A percentile compares a stretch with the other conserved stretches of the same genome.
phyloP scores from a whole-genome alignment of 1,140 invertebrate species.

The Drosophila gunungcola region DNA sequence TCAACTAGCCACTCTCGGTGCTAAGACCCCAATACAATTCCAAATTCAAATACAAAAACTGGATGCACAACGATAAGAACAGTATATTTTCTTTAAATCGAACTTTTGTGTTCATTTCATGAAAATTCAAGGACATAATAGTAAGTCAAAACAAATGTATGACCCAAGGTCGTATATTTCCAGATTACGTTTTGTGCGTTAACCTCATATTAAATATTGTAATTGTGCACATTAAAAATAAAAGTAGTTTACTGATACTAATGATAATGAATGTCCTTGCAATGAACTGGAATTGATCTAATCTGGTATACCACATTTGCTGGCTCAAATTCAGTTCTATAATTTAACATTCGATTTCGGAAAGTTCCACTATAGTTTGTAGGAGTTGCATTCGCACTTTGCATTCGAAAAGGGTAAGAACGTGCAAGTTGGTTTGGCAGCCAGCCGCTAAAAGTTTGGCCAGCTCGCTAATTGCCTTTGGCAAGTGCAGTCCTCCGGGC shows the following conservation, averaged over 20 bases:
- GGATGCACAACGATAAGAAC: background rate
- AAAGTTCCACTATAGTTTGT: constrained; percentile 8
- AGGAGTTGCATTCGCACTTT: constrained; percentile 30
- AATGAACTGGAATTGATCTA: background rate
- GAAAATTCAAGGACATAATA: background rate
- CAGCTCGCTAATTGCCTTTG: constrained; percentile 60
- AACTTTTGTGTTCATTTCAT: background rate
- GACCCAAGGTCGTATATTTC: background rate
- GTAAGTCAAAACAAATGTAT: background rate
- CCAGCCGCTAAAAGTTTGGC: constrained; percentile 54
- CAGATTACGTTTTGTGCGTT: too few relatives aligned
- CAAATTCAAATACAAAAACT: background rate
- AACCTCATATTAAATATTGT: background rate
- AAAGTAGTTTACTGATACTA: background rate
- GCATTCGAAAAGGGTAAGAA: constrained; percentile 47
- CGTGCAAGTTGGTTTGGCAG: constrained; percentile 63
- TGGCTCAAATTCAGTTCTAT: background rate
- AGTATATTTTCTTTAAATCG: background rate
- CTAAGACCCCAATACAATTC: constrained; percentile 1
- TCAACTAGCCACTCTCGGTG: constrained; percentile 28
- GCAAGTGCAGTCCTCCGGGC: constrained; percentile 16
- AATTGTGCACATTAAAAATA: background rate
- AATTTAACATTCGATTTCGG: background rate
- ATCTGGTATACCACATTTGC: background rate
- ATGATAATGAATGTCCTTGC: background rate